Conservation (phyloP, 2,113 vertebrate species). For the Baryphthengus martii region DNA sequence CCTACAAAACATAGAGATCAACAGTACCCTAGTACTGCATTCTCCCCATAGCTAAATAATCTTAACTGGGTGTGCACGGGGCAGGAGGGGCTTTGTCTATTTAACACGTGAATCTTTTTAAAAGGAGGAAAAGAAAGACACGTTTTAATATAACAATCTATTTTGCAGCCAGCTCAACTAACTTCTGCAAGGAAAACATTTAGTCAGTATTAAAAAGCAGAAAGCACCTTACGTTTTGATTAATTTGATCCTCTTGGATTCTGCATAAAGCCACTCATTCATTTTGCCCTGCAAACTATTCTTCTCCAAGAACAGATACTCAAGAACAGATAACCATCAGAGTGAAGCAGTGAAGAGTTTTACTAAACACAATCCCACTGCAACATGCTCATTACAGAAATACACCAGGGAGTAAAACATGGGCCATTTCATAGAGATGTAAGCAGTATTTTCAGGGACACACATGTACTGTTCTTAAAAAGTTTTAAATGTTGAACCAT, state of each 20-base stretch:
- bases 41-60: neutral
- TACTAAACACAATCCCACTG: slow-evolving; percentile 55
- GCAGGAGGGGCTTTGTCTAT: neutral
- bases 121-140: neutral
- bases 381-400: slow-evolving; percentile 35
- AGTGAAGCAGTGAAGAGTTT: slow-evolving; percentile 31
- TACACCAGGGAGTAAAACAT: neutral
- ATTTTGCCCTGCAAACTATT: slow-evolving; percentile 49
- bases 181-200: slow-evolving; percentile 38
- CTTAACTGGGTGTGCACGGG: neutral
- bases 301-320: slow-evolving; percentile 60
- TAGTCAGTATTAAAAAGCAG: slow-evolving; percentile 36
- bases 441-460: slow-evolving; percentile 30
- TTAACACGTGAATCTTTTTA: neutral
- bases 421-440: neutral
- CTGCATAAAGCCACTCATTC: slow-evolving; percentile 51
- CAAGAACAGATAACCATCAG: slow-evolving; percentile 49
- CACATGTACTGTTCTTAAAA: neutral
- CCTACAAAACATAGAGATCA: neutral
- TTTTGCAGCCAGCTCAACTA: neutral
- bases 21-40: neutral
- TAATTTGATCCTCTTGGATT: slow-evolving; percentile 58
- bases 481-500: neutral
- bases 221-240: slow-evolving; percentile 59
- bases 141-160: slow-evolving; percentile 9